Base-by-base conservation (phyloP, 2,113 vertebrate genomes). In the Laterallus jamaicensis region DNA sequence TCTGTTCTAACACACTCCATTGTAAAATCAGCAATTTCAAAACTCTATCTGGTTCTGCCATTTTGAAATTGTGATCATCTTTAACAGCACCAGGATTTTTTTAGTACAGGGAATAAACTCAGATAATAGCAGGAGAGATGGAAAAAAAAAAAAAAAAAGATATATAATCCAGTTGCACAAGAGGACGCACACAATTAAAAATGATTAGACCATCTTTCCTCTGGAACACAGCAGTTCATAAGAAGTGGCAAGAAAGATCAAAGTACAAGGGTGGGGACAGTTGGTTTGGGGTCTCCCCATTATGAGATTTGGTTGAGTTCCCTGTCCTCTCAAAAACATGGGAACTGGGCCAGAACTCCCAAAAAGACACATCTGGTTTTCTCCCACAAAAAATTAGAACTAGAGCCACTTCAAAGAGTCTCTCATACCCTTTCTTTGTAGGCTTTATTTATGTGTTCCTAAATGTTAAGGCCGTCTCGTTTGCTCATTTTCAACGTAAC, bases 371-470 rank as follows among this genome's bases (percentile, higher is more conserved):
- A 96, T 96, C 86, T 96, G 95, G 20, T 92, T 92, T 96, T 76
- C 83, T 54, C 77, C 39, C 80, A 81, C 88, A 90, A 55, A 82
- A 93, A 96, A 47, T 85, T 67, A 90, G 80, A 96, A 80, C 68
- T 94, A 58, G 77, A 92, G 37, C 95, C 91, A 96, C 96, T 95
- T 97, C 95, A 96, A 96, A 96, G 93, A 66, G 47, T 76, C 77
- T 39, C 58, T 66, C 25, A 24, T 68, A 69, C 21, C 69, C 77
- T 71, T 66, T 68, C 71, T 93, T 81, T 78, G 71, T 25, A 78
- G 66, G 40, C 73, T 82, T 94, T 93, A 93, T 92, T 94, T 93
- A 87, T 82, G 70, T 21, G 81, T 70, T 74, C 68, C 56, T 56
- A 64, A 66, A 88, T 11, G 50, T 74, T 71, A 78, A 39, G n/a